Evolutionary conservation across 2,797 vertebrate species (phyloP), one percentile per base, ranked within the genome.

Genomic region (Hipposideros larvatus): DNA sequence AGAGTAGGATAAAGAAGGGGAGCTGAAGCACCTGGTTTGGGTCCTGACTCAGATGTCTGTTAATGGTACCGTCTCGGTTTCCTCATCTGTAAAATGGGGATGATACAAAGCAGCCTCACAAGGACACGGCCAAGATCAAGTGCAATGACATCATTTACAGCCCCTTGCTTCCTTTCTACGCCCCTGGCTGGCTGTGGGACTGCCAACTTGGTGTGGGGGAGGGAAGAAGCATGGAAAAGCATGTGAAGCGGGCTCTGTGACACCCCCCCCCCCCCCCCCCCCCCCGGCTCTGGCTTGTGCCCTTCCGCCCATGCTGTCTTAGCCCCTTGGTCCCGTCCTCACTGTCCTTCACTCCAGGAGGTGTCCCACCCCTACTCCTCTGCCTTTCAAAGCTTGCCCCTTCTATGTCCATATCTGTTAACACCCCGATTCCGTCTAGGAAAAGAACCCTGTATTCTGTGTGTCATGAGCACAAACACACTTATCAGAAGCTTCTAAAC

Each of bases 261-360:
- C 18, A 66, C 48, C 6, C 1, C 34, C 34, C 2, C 34, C 2
- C 34, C 34, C 34, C 34, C 34, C 34, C 2, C 34, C 34, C 34
- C 34, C 34, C 34, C 4, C 0, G 1, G 41, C 57, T n/a, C 70
- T 70, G 5, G 41, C 43, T 22, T 7, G 34, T 3, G 24, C 16
- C n/a, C 24, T 18, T 22, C 57, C 0, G 0, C 7, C 14, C 6
- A 4, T 0, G 41, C 1, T 43, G 16, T 26, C 59, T 26, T 4
- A 28, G 78, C 8, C 55, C 14, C 26, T 0, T 2, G 26, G 14
- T 37, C 68, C 43, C 31, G 65, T 41, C 28, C 41, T 65, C 26
- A 37, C 4, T 28, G 21, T 14, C 68, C 61, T 19, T n/a, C 65
- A 19, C 5, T 31, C 71, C 21, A 7, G 18, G 43, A 57, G 37